These are phyloP conservation scores for Eueremaeus valkanovi DNA, from an alignment of 2,888 invertebrate species.

Conservation along the genomic window DNA sequence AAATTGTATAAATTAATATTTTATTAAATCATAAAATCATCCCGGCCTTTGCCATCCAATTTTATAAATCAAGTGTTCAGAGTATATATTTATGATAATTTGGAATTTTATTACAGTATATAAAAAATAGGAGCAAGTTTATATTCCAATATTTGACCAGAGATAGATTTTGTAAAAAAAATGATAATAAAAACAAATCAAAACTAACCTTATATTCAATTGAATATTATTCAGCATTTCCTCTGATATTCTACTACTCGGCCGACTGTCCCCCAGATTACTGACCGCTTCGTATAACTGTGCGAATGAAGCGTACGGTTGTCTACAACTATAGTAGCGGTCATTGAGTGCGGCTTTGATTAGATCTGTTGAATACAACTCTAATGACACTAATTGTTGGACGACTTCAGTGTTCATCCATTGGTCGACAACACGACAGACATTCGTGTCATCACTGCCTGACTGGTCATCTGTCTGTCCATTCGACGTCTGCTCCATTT, in stretches of 20 bases:
- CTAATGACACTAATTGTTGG: background rate
- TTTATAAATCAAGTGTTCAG: no score
- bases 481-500: background rate
- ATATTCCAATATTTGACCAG: no score
- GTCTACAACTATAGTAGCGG: background rate
- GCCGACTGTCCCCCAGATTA: background rate
- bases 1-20: no score
- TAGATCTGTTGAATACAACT: background rate
- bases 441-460: background rate
- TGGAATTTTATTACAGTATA: no score
- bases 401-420: background rate
- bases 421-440: background rate
- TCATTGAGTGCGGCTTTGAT: background rate
- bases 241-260: conserved; percentile 56
- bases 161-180: no score
- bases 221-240: no score
- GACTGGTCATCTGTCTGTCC: background rate
- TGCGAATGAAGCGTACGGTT: background rate
- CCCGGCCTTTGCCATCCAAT: no score
- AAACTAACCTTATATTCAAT: no score
- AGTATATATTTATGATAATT: no score
- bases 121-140: no score
- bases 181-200: no score
- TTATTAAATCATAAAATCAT: no score
- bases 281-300: background rate